A percentile compares a stretch with the other conserved stretches of the same genome.
phyloP scores from a whole-genome alignment of 2,113 vertebrate species.

The Coryphaenoides rupestris region DNA sequence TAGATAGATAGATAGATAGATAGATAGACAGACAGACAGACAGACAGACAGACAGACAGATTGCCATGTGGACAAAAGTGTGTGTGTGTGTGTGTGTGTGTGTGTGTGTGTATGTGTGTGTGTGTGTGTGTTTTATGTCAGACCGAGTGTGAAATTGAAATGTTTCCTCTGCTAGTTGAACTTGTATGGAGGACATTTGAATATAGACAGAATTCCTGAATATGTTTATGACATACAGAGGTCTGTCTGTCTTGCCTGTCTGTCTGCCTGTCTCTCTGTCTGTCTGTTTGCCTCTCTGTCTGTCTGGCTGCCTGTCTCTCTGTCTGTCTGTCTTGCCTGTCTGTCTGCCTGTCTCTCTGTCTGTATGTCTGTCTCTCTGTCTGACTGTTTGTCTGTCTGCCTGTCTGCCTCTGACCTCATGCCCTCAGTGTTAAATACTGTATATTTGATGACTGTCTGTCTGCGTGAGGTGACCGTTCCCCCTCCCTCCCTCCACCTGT shows the following conservation, averaged over 20 bases:
- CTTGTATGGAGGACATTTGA: constrained; percentile 31
- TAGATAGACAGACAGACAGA: no score
- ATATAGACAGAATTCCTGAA: constrained; percentile 25
- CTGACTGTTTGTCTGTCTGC: not conserved
- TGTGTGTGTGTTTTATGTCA: constrained; percentile 29
- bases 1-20: no score
- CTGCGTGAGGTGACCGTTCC: no score
- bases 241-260: no score
- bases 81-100: constrained; percentile 20
- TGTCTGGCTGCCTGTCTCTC: not conserved
- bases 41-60: no score
- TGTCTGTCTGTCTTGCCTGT: not conserved
- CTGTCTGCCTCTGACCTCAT: no score
- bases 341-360: not conserved
- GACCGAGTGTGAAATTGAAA: constrained; percentile 75
- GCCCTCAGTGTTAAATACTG: no score
- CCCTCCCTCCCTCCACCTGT: no score
- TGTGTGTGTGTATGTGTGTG: constrained; percentile 20
- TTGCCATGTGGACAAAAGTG: not conserved
- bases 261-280: not conserved
- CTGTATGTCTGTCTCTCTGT: not conserved
- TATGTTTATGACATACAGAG: constrained; percentile 40
- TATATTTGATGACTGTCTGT: no score
- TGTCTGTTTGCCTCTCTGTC: not conserved
- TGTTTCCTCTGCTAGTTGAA: constrained; percentile 26